Base-by-base conservation (phyloP, 2,888 invertebrate genomes). In the Pseudococcus longispinus region DNA sequence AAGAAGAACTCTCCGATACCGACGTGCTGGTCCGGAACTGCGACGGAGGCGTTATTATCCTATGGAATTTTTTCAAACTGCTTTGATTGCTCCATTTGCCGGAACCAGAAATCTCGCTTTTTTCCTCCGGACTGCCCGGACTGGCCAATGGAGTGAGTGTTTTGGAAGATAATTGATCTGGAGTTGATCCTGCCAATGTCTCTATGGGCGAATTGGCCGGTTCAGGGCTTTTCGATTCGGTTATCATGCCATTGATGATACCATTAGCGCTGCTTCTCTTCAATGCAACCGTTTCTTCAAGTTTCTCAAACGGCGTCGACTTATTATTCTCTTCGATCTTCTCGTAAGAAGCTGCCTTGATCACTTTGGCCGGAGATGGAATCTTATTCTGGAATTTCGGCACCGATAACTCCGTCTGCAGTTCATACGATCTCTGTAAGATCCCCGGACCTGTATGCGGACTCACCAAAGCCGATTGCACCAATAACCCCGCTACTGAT, bases 401-500 rank as follows among this genome's bases (percentile, higher is more conserved):
- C 11, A 70, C 70, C 3, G 77, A 6, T 42, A 74, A 42, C 20
- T 77, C 86, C 3, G 37, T 77, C 74, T 86, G 86, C 0, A 86
- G 23, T 32, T 77, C 86, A 80, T 29, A 86, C 51, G 86, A 86
- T 20, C 80, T 4, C 37, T 86, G 86, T 6, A 86, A 37, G 2
- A 86, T 86, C 18, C 86, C 86, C 20, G 86, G 86, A 32, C 86
- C 86, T 9, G 86, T 80, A 29, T 87, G 87, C 6, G 87, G 88
- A 44, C 88, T 88, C 11, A 88, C 88, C 26, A 88, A 84, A 29
- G 88, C 88, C 37, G 88, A 88, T 89, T 95, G 94, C 89, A 94
- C 93, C 0, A 95, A 93, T 88, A 95, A 92, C 77, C 94, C 95
- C 0, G 94, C 94, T 11, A 94, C 88, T 1, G 88, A 88, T 55